Evolutionary conservation across 2,113 vertebrate genomes (phyloP).

Genomic region (Camelus dromedarius): DNA sequence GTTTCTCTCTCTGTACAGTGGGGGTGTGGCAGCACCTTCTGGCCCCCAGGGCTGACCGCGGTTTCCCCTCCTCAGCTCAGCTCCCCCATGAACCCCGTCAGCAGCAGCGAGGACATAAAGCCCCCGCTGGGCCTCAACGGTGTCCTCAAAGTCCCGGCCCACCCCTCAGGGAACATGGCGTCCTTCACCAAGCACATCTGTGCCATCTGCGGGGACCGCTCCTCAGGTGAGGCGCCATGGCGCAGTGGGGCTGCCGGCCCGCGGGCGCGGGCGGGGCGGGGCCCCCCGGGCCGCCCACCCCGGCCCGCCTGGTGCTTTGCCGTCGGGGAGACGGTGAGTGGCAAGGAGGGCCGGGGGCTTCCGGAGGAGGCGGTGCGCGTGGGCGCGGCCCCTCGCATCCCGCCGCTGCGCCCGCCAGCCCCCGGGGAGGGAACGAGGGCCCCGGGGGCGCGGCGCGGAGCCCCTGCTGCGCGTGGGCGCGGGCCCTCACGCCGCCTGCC

Average conservation of each 20-base stretch:
- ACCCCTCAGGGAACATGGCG: slow-evolving; percentile 93
- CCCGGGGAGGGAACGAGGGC: neutral
- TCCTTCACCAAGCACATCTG: slow-evolving; percentile 99
- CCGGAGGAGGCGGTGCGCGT: neutral
- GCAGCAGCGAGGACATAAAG: slow-evolving; percentile 98
- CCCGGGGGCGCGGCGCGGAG: rapidly evolving
- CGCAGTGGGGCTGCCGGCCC: too few relatives aligned
- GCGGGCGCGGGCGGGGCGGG: rapidly evolving
- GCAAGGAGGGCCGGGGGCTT: neutral
- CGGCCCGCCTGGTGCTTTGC: rapidly evolving
- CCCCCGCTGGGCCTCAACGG: slow-evolving; percentile 98
- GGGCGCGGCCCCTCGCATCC: rapidly evolving
- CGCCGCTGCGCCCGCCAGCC: neutral
- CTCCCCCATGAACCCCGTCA: slow-evolving; percentile 98
- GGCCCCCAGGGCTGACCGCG: neutral
- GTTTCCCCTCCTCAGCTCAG: slow-evolving; percentile 89
- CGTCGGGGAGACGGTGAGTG: rapidly evolving
- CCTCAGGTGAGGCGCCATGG: slow-evolving; percentile 92
- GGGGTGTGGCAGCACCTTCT: neutral
- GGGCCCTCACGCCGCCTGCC: neutral
- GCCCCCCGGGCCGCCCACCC: neutral
- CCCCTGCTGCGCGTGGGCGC: too few relatives aligned
- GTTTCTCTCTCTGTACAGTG: neutral
- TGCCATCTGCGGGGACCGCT: slow-evolving; percentile 99
- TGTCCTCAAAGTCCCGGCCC: slow-evolving; percentile 97